Evolutionary conservation across 2,797 vertebrate genomes (phyloP), one percentile per base, ranked within the genome.

Genomic region (Microctenopoma stevenorrisi): DNA sequence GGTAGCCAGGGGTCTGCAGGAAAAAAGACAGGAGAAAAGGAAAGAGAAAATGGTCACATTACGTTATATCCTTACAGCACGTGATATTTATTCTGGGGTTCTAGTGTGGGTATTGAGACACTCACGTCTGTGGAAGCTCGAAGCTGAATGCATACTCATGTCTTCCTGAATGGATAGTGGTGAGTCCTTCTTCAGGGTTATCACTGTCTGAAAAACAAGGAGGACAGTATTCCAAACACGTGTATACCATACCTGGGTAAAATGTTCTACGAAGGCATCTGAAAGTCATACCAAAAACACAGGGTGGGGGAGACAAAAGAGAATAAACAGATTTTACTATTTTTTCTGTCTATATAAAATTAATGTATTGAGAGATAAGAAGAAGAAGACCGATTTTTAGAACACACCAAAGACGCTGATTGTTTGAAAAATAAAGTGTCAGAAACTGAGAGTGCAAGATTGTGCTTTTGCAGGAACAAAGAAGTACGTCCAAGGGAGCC

Each of bases 61-160:
- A 14, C 3, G 13, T 61, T 4, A 26, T 22, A 50, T 61, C 11
- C 42, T n/a, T n/a, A 22, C 2, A 13, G n/a, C 12, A 22, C 28
- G 3, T 12, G 37, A 16, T 15, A 33, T 38, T 35, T n/a, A 12
- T 56, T 44, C 13, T 53, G 30, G 13, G 1, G 22, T 7, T 42
- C 11, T 42, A 3, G 1, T 33, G 40, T 30, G 18, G 12, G 25
- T 13, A 33, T 42, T 22, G 33, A 58, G 49, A 73, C 67, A 95
- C 97, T 97, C 90, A 99, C 98, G 95, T 99, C 93, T 99, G 98
- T 95, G 98, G 98, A 97, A 99, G 98, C 95, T 99, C 97, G 0
- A 99, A 96, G 93, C 96, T 99, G 94, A 99, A 99, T 93, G 97
- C 96, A 95, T 98, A 99, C 95, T 99, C 98, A 42, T 99, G 97